Conservation (phyloP, 2,797 vertebrate species). For the Typhlichthys eigenmanni region DNA sequence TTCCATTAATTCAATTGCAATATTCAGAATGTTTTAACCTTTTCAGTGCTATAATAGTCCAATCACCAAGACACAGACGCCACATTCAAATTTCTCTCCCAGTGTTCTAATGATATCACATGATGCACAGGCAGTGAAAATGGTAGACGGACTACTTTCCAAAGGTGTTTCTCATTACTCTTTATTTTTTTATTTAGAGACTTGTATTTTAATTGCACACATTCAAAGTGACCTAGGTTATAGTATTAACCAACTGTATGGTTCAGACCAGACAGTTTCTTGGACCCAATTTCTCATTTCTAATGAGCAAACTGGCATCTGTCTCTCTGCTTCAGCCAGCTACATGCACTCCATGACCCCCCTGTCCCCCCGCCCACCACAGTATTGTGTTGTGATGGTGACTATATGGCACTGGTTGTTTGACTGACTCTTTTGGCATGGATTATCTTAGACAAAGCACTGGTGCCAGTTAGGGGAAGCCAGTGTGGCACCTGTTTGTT, state of each 20-base stretch:
- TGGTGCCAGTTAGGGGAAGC: constrained; percentile 77
- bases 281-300: constrained; percentile 47
- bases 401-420: constrained; percentile 60
- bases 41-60: too few relatives aligned
- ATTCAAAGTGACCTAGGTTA: constrained; percentile 13
- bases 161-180: neutral
- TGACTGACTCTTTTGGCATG: constrained; percentile 67
- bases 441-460: constrained; percentile 76
- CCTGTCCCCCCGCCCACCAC: constrained; percentile 42
- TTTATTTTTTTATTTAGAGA: too few relatives aligned
- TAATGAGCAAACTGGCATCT: constrained; percentile 52
- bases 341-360: constrained; percentile 49
- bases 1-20: constrained; percentile 1
- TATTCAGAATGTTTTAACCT: too few relatives aligned
- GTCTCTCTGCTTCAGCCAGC: constrained; percentile 49
- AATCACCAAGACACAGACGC: too few relatives aligned
- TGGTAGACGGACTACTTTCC: neutral
- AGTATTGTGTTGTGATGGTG: constrained; percentile 64
- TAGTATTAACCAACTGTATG: constrained; percentile 21
- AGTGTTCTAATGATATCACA: neutral
- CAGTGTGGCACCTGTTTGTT: constrained; percentile 71
- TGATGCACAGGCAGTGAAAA: neutral
- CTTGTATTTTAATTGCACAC: neutral
- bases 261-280: constrained; percentile 30
- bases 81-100: neutral